Base-by-base conservation (phyloP, 2,113 vertebrate species). In the Hystrix cristata region DNA sequence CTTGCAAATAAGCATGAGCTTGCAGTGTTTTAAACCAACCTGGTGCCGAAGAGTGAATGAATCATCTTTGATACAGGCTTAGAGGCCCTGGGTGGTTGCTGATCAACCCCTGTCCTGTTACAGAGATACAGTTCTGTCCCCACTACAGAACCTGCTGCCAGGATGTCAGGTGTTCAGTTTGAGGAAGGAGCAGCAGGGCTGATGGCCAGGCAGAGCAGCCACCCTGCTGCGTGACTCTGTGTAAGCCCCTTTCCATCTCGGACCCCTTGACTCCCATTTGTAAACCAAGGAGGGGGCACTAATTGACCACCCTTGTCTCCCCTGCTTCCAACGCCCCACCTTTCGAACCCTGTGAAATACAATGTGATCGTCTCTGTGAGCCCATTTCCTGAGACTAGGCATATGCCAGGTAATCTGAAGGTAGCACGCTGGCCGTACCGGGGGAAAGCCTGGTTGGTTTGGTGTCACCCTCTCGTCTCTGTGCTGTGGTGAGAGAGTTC, bases 21-120 rank as follows among this genome's bases (percentile, higher is more conserved):
- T 79, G 67, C 64, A 72, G 84, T 38, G 8, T 94, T 97, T 91
- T 48, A 89, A 89, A 64, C 38, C 59, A 80, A 46, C 43, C 53
- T 43, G 51, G 34, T 85, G 74, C 38, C 48, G 19, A n/a, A 82
- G 79, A 69, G 51, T 83, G 53, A 65, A 43, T 59, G 34, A 95
- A 21, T 91, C 31, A 27, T 89, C 83, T 82, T 92, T 85, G n/a
- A 31, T 93, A 60, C 55, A 91, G 31, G 43, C 67, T 15, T 57
- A 64, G 43, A 67, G 38, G 38, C 38, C n/a, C 74, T 78, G 60
- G 31, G 43, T 43, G 55, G 78, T 48, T 53, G 34, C 71, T 25
- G 71, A 15, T 18, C 27, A 38, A 1, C 53, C 6, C 6, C 38
- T 91, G 81, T 59, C 79, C 62, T 25, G 0, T 15, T 23, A 57